phyloP scores from a whole-genome alignment of 1,140 invertebrate species.

The Aphaenogaster ashmeadi region DNA sequence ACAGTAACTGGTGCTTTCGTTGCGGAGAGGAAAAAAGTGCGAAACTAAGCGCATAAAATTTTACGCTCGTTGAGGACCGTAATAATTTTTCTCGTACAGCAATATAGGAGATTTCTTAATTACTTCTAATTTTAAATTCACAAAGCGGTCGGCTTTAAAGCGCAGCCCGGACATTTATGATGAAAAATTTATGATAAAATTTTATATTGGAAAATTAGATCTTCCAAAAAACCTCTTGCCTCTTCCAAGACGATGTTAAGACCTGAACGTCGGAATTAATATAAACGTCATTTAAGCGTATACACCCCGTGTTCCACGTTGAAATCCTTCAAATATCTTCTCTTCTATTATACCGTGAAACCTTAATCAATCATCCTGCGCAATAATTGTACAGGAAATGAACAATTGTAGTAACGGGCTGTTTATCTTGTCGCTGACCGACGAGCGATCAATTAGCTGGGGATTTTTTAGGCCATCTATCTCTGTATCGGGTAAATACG shows the following conservation, averaged over 20 bases:
- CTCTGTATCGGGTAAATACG: not conserved
- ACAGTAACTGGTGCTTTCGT: not conserved
- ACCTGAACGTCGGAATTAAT: not conserved
- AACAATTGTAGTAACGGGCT: slow-evolving; percentile 34
- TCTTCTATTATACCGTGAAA: not conserved
- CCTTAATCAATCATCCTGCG: slow-evolving; percentile 42
- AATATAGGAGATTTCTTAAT: slow-evolving; percentile 11
- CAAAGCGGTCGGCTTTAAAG: not conserved
- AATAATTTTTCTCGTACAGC: not conserved
- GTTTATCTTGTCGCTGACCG: slow-evolving; percentile 16
- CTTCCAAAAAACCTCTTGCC: not conserved
- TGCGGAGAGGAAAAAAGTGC: not conserved
- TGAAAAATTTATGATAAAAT: slow-evolving; percentile 25
- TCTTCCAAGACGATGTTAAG: not conserved
- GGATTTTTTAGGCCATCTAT: slow-evolving; percentile 13
- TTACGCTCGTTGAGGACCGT: not conserved
- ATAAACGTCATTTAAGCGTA: not conserved
- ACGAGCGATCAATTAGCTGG: slow-evolving; percentile 14
- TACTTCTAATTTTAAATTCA: slow-evolving; percentile 31
- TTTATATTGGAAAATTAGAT: slow-evolving; percentile 15
- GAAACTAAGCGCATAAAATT: slow-evolving; percentile 33
- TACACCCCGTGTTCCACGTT: not conserved
- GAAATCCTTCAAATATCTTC: slow-evolving; percentile 1
- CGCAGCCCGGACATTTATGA: not conserved
- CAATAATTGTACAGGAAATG: slow-evolving; percentile 66